Base-by-base conservation (phyloP, 2,888 invertebrate genomes). In the Argyra leucocephala region DNA sequence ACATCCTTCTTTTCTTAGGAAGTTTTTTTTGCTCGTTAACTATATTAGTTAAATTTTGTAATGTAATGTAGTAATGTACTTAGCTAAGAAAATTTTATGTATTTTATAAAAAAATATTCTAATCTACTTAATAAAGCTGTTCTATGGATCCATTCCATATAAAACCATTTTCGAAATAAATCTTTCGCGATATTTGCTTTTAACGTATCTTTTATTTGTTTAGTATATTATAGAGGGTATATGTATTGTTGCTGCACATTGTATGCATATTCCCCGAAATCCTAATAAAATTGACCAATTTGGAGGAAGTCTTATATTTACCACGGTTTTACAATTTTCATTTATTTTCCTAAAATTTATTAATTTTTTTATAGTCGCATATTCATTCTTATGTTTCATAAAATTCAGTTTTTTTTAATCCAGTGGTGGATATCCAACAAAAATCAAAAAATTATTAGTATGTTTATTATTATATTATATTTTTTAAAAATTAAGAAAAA, bases 251-350 rank as follows among this genome's bases (percentile, higher is more conserved):
- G 62, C 58, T 6, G 69, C 66, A 0, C 70, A 63, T 22, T 73
- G 69, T 64, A 78, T 74, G 63, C 77, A 77, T 1, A 78, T 59
- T 2, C 75, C 74, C 0, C 79, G 75, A 31, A 79, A 74, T 0
- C 74, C 78, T 67, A 78, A 70, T 64, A 75, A 70, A 3, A 76
- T 75, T 6, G 73, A 72, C 73, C 73, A 78, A 67, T 69, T 79
- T 1, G 77, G 74, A 7, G 77, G 75, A 62, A 78, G 65, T n/a
- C 18, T 31, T 2, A 26, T 26, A 24, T 7, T 1, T 4, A 2
- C 23, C 3, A 64, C 24, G 6, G 57, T 57, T 21, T 22, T 7
- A 6, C 7, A 31, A 7, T 31, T 31, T 2, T 6, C 10, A 7
- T 10, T 10, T 26, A 26, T 26, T n/a, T n/a, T n/a, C n/a, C n/a